These are phyloP conservation scores for Drosophila obscura DNA, from an alignment of 1,140 invertebrate genomes.

Conservation along the genomic window DNA sequence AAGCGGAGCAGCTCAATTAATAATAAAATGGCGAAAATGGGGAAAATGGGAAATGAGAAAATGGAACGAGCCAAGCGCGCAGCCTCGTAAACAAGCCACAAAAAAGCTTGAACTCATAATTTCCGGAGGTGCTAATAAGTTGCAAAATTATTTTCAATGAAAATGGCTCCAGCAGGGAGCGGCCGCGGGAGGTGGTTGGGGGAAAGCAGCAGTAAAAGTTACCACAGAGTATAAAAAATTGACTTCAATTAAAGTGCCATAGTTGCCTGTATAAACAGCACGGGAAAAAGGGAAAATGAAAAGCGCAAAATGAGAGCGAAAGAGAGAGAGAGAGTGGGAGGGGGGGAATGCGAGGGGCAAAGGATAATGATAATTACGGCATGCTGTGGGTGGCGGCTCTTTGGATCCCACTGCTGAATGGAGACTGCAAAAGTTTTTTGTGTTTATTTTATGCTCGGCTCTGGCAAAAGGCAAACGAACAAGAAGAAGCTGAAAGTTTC, in stretches of 20 bases:
- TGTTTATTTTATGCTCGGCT: slow-evolving; percentile 70
- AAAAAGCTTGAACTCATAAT: slow-evolving; percentile 76
- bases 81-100: slow-evolving; percentile 69
- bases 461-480: slow-evolving; percentile 25
- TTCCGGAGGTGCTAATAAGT: slow-evolving; percentile 82
- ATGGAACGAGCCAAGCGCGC: slow-evolving; percentile 26
- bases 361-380: slow-evolving; percentile 79
- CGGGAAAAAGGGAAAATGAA: slow-evolving; percentile 57
- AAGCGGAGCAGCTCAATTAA: slow-evolving; percentile 70
- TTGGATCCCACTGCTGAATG: slow-evolving; percentile 49
- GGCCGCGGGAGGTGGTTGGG: not conserved
- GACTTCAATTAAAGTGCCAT: slow-evolving; percentile 81
- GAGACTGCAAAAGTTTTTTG: slow-evolving; percentile 74
- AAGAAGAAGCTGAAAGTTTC: slow-evolving; percentile 53
- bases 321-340: not conserved
- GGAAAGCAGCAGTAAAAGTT: slow-evolving; percentile 31
- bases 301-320: slow-evolving; percentile 62
- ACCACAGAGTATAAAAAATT: slow-evolving; percentile 72
- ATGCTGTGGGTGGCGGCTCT: slow-evolving; percentile 15
- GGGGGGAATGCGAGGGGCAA: slow-evolving; percentile 1
- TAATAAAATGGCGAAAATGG: slow-evolving; percentile 50
- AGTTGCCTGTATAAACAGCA: slow-evolving; percentile 76
- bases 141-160: slow-evolving; percentile 80
- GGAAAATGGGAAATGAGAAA: slow-evolving; percentile 30
- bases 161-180: slow-evolving; percentile 36